Evolutionary conservation across 2,888 invertebrate genomes (phyloP).

Genomic region (Nasonia oneida): DNA sequence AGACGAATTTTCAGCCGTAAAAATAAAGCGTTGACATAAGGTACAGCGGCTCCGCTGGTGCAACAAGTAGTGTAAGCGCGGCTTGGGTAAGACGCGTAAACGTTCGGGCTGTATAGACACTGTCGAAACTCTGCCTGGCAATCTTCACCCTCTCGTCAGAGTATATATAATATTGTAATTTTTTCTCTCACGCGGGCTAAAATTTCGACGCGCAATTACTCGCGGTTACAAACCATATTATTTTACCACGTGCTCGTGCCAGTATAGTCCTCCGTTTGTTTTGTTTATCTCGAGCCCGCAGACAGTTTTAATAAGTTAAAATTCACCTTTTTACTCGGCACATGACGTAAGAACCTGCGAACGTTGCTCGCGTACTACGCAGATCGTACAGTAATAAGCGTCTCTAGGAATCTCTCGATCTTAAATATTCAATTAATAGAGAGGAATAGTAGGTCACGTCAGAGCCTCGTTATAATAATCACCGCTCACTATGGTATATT

Average conservation of each 20-base stretch:
- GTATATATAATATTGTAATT: too few species aligned
- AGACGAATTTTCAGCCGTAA: too few species aligned
- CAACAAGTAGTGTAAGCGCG: constrained; percentile 54
- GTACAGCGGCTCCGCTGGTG: background rate
- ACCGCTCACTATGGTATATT: background rate
- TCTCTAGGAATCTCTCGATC: background rate
- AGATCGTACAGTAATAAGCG: background rate
- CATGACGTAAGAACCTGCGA: background rate
- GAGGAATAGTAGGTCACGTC: background rate
- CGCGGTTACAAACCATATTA: too few species aligned
- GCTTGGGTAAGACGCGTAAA: constrained; percentile 52
- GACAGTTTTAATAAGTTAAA: too few species aligned
- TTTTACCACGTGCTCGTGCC: too few species aligned
- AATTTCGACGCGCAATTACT: too few species aligned
- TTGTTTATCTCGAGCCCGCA: too few species aligned
- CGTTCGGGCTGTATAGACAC: background rate
- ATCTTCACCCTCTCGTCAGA: constrained; percentile 25
- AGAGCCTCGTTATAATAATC: background rate
- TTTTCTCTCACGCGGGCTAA: too few species aligned
- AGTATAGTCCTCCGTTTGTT: too few species aligned
- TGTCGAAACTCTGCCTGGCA: constrained; percentile 21
- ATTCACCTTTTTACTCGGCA: background rate
- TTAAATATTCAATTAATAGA: constrained; percentile 7
- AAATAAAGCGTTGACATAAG: too few species aligned
- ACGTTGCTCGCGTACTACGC: background rate